Percentiles rank a stretch among this genome's conserved stretches.
phyloP scores from a whole-genome alignment of 1,140 invertebrate genomes.

The Trinorchestia longiramus region DNA sequence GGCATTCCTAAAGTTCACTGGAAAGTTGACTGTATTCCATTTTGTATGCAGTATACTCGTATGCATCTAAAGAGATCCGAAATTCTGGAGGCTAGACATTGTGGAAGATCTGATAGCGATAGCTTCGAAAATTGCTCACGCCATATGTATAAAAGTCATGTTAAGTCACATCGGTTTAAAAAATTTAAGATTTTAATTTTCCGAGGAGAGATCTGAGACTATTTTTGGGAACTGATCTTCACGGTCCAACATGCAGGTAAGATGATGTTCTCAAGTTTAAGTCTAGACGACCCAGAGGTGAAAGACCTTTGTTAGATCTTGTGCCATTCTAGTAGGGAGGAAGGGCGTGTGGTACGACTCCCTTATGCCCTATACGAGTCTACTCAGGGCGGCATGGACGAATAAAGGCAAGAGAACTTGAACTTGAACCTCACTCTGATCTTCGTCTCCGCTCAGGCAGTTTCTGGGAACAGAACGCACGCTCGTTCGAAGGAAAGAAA shows the following conservation, averaged over 20 bases:
- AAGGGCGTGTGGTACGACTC: not conserved
- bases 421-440: not conserved
- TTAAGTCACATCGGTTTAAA: not conserved
- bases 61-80: too few relatives aligned
- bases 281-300: not conserved
- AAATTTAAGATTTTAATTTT: not conserved
- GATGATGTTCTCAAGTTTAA: not conserved
- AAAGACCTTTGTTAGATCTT: not conserved
- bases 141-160: not conserved
- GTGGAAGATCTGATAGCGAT: too few relatives aligned
- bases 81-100: too few relatives aligned
- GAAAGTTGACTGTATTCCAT: too few relatives aligned
- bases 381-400: not conserved
- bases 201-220: not conserved
- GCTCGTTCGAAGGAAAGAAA: not conserved
- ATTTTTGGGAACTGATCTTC: not conserved
- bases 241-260: not conserved
- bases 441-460: not conserved
- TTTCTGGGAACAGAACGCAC: not conserved
- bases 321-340: not conserved
- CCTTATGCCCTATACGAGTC: not conserved
- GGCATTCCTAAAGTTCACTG: too few relatives aligned
- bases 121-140: not conserved
- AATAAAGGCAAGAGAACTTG: not conserved
- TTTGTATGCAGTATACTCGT: too few relatives aligned